Conservation (phyloP, 2,888 invertebrate species). For the Neoitamus cyanurus region DNA sequence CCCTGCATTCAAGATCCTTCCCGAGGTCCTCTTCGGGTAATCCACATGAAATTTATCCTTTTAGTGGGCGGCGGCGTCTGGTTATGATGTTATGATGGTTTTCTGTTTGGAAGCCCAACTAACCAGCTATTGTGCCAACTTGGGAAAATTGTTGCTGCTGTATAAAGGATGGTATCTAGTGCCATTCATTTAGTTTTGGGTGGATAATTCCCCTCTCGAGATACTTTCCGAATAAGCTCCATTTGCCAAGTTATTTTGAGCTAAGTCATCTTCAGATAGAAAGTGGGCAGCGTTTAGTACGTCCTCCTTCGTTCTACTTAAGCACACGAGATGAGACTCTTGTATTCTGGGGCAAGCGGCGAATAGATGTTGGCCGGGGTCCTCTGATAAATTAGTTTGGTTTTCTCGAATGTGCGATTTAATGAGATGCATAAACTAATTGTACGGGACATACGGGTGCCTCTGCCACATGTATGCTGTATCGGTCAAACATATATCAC, state of each 20-base stretch:
- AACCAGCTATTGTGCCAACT: constrained; percentile 4
- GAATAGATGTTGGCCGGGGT: not conserved
- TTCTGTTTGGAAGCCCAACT: not conserved
- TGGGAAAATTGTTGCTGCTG: not conserved
- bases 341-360: not conserved
- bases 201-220: not conserved
- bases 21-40: not conserved
- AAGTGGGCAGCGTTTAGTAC: not conserved
- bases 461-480: not conserved
- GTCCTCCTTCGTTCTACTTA: not conserved
- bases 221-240: not conserved
- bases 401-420: not conserved
- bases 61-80: not conserved
- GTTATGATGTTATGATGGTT: not conserved
- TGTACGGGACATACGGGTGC: not conserved
- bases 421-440: not conserved
- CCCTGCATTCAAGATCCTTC: not conserved
- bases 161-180: not conserved
- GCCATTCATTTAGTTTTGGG: not conserved
- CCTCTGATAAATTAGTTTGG: not conserved
- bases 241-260: not conserved
- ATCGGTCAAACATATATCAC: not conserved
- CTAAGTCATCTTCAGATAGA: not conserved
- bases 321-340: not conserved
- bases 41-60: constrained; percentile 11